Evolutionary conservation across 1,140 invertebrate genomes (phyloP), one percentile per base, ranked within the genome.

Genomic region (Lepidostoma basale): DNA sequence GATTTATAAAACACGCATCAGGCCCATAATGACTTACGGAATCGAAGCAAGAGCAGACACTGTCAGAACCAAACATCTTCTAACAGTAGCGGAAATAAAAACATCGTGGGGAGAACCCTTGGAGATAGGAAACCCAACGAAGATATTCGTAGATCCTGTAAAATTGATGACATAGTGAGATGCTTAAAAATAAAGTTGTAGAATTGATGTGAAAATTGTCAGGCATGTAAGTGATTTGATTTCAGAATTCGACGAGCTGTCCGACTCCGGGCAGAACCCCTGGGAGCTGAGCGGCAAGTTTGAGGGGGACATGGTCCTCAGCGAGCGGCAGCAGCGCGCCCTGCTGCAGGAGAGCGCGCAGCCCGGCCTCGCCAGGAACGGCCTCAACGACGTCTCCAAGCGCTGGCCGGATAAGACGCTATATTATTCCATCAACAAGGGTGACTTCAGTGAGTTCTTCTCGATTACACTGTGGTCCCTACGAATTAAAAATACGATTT

Each of bases 321-420:
- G 79, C 16, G 77, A 80, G 18, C 68, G 76, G 6, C 83, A 83
- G 64, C 74, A 80, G 56, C 75, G 77, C 2, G 74, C 80, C 36
- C 79, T 85, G 33, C 76, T 84, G 1, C 74, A 80, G 40, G 75
- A 80, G 44, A 76, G 83, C 6, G 81, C 76, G 0, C 76, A 81
- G 60, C 67, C 68, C 26, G 79, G 81, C 3, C 74, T 83, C 1
- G 78, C 82, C 9, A 76, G 86, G 64, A 89, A 91, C 67, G 89
- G 87, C 1, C 74, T 90, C 10, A 76, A 85, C 14, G 85, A 90
- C 71, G 82, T 82, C 14, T 81, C 82, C 2, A 81, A 82, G 16
- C 81, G 84, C 36, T 91, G 89, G 89, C 84, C 85, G 0, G 81
- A 85, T 49, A 89, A 87, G 33, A 81, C 87, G 45, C 84, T 91